Conservation (phyloP, 2,797 vertebrate species). For the Bryconaethiops microstoma region DNA sequence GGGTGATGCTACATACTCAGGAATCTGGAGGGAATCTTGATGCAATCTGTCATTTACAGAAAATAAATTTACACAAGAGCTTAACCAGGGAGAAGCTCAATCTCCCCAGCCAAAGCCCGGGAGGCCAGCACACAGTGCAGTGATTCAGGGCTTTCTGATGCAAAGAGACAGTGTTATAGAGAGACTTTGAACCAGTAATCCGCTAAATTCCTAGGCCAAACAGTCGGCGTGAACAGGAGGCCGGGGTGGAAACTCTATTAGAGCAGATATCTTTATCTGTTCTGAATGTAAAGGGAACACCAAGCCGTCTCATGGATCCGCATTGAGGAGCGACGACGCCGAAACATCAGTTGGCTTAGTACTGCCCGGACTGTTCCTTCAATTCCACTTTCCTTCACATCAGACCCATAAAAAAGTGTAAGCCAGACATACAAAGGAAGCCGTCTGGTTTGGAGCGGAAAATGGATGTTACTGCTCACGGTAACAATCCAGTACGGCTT, state of each 20-base stretch:
- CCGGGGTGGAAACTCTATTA: conserved; percentile 48
- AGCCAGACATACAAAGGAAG: conserved; percentile 25
- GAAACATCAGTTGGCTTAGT: not conserved
- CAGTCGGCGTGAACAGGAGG: conserved; percentile 51
- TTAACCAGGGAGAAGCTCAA: conserved; percentile 59
- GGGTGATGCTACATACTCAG: conserved; percentile 34
- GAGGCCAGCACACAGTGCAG: conserved; percentile 58
- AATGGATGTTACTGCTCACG: conserved; percentile 40
- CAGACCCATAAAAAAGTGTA: not conserved
- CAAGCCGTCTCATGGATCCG: not conserved
- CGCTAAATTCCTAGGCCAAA: conserved; percentile 52
- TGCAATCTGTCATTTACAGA: conserved; percentile 61
- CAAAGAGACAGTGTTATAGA: conserved; percentile 61
- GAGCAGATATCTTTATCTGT: conserved; percentile 40
- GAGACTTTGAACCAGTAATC: conserved; percentile 63
- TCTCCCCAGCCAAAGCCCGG: conserved; percentile 63
- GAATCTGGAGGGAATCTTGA: conserved; percentile 56
- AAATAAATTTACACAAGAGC: conserved; percentile 62
- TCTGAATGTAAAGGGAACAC: conserved; percentile 26
- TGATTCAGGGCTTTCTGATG: conserved; percentile 66
- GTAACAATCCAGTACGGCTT: conserved; percentile 25
- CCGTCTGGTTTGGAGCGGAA: conserved; percentile 21
- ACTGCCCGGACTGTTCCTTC: not conserved
- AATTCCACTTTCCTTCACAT: conserved; percentile 15
- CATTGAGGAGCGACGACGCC: conserved; percentile 2